phyloP scores from a whole-genome alignment of 2,113 vertebrate species.

The Ictidomys tridecemlineatus region DNA sequence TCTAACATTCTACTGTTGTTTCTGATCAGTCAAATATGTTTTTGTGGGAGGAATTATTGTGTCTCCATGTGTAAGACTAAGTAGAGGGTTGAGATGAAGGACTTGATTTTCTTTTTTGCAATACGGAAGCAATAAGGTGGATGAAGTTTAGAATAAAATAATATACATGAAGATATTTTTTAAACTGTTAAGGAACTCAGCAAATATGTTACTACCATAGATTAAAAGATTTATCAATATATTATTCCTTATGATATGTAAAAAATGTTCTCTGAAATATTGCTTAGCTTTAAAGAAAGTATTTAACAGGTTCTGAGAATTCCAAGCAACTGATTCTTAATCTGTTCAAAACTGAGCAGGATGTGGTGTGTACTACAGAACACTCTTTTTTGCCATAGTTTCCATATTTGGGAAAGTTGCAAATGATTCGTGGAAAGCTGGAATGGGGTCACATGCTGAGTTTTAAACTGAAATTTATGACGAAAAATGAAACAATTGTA shows the following conservation, averaged over 20 bases:
- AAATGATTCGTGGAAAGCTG: constrained; percentile 67
- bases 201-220: not conserved
- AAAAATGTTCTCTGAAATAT: not conserved
- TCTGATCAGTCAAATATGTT: not conserved
- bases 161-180: not conserved
- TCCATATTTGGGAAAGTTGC: constrained; percentile 57
- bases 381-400: constrained; percentile 71
- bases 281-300: constrained; percentile 18
- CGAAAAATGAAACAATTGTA: constrained; percentile 59
- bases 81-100: not conserved
- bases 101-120: not conserved
- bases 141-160: not conserved
- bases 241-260: constrained; percentile 38
- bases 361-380: constrained; percentile 44
- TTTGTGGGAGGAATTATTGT: not conserved
- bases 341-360: constrained; percentile 67
- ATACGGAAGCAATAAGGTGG: not conserved
- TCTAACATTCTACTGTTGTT: constrained; percentile 17
- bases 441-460: not conserved
- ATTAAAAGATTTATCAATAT: not conserved
- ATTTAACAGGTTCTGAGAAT: constrained; percentile 53
- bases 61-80: not conserved
- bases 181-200: constrained; percentile 21
- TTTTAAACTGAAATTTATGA: constrained; percentile 56
- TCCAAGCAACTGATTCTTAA: constrained; percentile 55